Evolutionary conservation across 2,888 invertebrate species (phyloP), one percentile per base, ranked within the genome.

Genomic region (Gonocerus acuteangulatus): DNA sequence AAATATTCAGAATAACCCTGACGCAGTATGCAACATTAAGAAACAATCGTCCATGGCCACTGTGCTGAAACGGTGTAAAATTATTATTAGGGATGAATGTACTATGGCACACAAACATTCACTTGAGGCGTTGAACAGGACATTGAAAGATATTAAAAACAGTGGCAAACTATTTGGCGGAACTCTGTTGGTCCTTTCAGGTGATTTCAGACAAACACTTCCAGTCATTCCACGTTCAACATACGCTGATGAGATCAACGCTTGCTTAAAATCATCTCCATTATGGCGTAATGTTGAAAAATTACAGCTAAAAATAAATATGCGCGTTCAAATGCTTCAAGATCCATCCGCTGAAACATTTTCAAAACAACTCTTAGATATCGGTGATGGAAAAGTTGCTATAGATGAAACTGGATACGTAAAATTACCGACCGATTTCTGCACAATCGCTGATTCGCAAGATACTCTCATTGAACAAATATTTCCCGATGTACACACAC

Each of bases 11-110:
- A 68, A 66, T 65, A 68, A 68, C 19, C 62, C 64, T 23, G 63
- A 67, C 23, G 67, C 68, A 69, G 52, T 68, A 51, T 71, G 70
- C 61, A 69, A 71, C 64, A 68, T 69, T 22, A 67, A 67, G 58
- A 70, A 69, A 67, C 60, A 65, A 36, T 66, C 67, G 49, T 65
- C 44, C 16, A 67, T 68, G 60, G 71, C 68, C 16, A 68, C 69
- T 64, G 66, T 72, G 16, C 63, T 74, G 22, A 63, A 67, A 60
- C 48, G 67, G 60, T 66, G 68, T 44, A 69, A 65, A 66, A 16
- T 73, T 11, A 71, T 74, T n/a, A 65, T 75, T 34, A 74, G 71
- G 73, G 73, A 75, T 67, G 73, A 76, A 68, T 69, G 70, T 59
- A 71, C 72, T 11, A 73, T 74, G 73, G 65, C 72, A 2, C 71